Base-by-base conservation (phyloP, 2,113 vertebrate genomes). In the Acanthisitta chloris region DNA sequence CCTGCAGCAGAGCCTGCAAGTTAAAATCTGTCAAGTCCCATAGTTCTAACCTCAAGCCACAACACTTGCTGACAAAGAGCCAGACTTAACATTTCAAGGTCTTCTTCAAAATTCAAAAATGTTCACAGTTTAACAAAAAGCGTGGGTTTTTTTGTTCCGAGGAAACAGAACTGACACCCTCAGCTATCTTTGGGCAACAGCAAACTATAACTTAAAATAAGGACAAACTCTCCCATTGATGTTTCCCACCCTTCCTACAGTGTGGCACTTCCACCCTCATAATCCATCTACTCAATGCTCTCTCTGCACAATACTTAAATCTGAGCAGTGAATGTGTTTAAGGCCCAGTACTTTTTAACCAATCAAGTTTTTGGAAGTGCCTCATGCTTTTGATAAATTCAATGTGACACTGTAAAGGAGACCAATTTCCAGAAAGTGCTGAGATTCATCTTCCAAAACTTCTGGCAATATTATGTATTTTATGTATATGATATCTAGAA, bases 11-110 rank as follows among this genome's bases (percentile, higher is more conserved):
- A 94, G 70, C 54, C 78, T 91, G 23, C 23, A 96, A 82, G 81
- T 92, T 89, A 94, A 92, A 95, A 89, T 89, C 86, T 86, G 64
- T 86, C 72, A 90, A 83, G 86, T 55, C 59, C 90, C 51, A 57
- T 59, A 67, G 87, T 28, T 92, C 72, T 88, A 96, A 97, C 90
- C 88, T 90, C 86, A 92, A 96, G 80, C 92, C 92, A 77, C 66
- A 85, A 78, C 73, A 67, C 64, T 70, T 8, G 1, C 67, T 93
- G 89, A 94, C 86, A 85, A 92, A 95, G 89, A 95, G 70, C 21
- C 70, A 95, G 93, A 87, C 92, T 81, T 90, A 43, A 74, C 64
- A 81, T 92, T 86, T 86, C 94, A 86, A 93, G 82, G 90, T 88
- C 90, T 12, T 72, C 73, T 66, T 83, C 82, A 74, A 95, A 93